A percentile compares a stretch with the other conserved stretches of the same genome.
Evolutionary conservation across 1,140 invertebrate genomes (phyloP).

Genomic region (Thalassaphorura encarpata): DNA sequence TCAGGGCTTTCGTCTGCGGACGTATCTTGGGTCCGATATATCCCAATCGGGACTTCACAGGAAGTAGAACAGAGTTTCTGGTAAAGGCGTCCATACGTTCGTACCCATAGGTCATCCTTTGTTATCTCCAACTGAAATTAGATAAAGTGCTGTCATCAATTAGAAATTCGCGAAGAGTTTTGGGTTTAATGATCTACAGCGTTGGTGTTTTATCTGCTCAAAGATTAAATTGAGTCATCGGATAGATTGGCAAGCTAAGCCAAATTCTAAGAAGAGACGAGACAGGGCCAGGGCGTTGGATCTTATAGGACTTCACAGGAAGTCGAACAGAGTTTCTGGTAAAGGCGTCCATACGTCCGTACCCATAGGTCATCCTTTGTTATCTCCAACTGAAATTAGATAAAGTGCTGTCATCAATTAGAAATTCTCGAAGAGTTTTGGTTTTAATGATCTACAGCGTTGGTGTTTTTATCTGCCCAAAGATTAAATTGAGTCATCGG

Average conservation of each 20-base stretch:
- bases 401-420: too few relatives aligned
- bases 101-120: constrained; percentile 96
- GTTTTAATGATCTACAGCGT: constrained; percentile 1
- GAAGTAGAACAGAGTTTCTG: constrained; percentile 96
- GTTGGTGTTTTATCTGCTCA: background rate
- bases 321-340: constrained; percentile 95
- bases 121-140: constrained; percentile 86
- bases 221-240: background rate
- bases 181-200: constrained; percentile 2
- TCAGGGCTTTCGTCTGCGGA: constrained; percentile 20
- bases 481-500: background rate
- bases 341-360: constrained; percentile 88
- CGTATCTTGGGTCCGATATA: constrained; percentile 89
- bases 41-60: constrained; percentile 97
- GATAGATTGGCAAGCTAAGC: too few relatives aligned
- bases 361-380: constrained; percentile 97
- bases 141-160: too few relatives aligned
- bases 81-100: constrained; percentile 92
- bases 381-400: constrained; percentile 85
- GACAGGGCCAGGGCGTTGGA: too few relatives aligned
- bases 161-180: too few relatives aligned
- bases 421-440: too few relatives aligned
- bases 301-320: constrained; percentile 99
- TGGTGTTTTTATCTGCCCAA: background rate
- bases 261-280: too few relatives aligned